These are phyloP conservation scores for Candidula unifasciata DNA, from an alignment of 2,888 invertebrate species.

Conservation along the genomic window DNA sequence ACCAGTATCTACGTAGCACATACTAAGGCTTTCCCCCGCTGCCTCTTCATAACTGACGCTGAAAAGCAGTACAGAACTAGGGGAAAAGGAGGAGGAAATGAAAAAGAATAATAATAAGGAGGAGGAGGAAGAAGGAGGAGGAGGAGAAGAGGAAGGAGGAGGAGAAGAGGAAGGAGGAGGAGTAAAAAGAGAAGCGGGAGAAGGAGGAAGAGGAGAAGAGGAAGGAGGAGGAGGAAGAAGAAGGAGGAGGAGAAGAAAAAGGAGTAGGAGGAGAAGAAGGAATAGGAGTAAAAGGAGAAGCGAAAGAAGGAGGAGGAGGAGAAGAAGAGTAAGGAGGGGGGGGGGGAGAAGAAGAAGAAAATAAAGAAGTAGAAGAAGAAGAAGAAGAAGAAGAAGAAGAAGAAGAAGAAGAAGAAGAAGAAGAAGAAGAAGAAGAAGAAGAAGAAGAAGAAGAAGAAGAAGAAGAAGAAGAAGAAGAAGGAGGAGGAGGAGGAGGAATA, in stretches of 20 bases:
- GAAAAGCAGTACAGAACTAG: background rate
- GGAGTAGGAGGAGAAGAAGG: no score
- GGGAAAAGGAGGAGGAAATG: no score
- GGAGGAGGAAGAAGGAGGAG: background rate
- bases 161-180: no score
- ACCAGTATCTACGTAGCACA: no score
- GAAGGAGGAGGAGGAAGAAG: background rate
- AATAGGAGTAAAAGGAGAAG: no score
- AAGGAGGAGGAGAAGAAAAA: background rate
- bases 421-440: background rate
- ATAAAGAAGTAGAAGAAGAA: slow-evolving; percentile 9
- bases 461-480: background rate
- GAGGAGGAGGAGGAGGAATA: no score
- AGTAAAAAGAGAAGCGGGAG: no score
- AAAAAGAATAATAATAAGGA: no score
- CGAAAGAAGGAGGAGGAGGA: no score
- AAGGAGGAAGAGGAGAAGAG: slow-evolving; percentile 23
- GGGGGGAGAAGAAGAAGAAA: background rate
- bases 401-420: background rate
- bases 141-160: slow-evolving; percentile 24
- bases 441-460: background rate
- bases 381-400: slow-evolving; percentile 36
- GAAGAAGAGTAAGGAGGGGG: no score
- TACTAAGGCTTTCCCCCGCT: no score
- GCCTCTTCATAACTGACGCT: no score